These are phyloP conservation scores for Dione juno DNA, from an alignment of 2,888 invertebrate genomes.

Conservation along the genomic window DNA sequence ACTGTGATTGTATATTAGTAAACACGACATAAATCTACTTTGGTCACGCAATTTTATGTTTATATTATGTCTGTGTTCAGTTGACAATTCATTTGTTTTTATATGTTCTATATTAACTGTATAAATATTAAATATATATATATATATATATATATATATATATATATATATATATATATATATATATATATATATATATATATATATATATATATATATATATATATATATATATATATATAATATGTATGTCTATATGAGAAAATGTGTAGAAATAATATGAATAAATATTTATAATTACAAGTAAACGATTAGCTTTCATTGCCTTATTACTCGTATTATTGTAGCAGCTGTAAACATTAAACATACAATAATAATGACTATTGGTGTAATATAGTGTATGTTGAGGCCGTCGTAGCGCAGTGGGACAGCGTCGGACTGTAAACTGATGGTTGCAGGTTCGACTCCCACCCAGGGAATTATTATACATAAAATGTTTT, in stretches of 20 bases:
- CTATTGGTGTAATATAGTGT: no score
- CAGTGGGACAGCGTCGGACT: no score
- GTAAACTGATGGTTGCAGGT: no score
- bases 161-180: neutral
- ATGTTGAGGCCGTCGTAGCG: no score
- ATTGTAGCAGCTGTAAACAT: neutral
- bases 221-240: neutral
- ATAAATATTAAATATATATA: no score
- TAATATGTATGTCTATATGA: neutral
- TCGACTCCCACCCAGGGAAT: no score
- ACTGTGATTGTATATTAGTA: slow-evolving; percentile 35
- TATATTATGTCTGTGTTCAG: neutral
- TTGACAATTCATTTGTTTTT: neutral
- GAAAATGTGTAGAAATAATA: neutral
- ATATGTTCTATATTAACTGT: neutral
- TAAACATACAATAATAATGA: neutral
- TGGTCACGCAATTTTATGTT: slow-evolving; percentile 6
- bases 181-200: neutral
- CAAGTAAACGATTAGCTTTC: neutral
- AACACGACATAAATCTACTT: slow-evolving; percentile 17
- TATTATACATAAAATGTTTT: no score
- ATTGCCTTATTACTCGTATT: neutral
- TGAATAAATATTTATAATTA: neutral
- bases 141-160: neutral
- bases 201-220: neutral